phyloP scores from a whole-genome alignment of 2,888 invertebrate genomes.

The Philopedon plagiatum region DNA sequence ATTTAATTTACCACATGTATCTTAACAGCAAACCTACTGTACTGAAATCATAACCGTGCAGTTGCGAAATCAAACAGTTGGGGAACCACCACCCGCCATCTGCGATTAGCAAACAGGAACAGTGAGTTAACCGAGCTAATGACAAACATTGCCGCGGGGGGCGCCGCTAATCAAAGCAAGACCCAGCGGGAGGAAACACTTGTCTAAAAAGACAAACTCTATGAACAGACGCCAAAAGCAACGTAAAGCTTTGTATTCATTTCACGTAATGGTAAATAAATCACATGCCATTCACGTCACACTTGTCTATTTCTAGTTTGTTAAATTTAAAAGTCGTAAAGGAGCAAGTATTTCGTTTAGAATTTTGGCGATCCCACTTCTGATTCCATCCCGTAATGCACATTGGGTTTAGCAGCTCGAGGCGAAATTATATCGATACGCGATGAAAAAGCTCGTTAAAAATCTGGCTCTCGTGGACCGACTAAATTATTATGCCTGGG shows the following conservation, averaged over 20 bases:
- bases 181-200: constrained; percentile 24
- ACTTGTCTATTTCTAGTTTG: no score
- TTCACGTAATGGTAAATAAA: no score
- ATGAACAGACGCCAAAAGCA: no score
- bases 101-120: constrained; percentile 69
- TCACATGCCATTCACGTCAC: no score
- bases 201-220: neutral
- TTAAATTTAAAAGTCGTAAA: no score
- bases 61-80: constrained; percentile 57
- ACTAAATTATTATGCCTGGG: constrained; percentile 39
- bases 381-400: constrained; percentile 3
- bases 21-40: constrained; percentile 3
- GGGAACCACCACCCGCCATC: constrained; percentile 64
- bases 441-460: constrained; percentile 51
- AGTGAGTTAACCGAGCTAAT: constrained; percentile 67
- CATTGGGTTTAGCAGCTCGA: constrained; percentile 17
- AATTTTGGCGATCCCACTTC: neutral
- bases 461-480: constrained; percentile 40
- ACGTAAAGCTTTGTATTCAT: no score
- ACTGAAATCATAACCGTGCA: constrained; percentile 49
- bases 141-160: constrained; percentile 66
- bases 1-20: constrained; percentile 31
- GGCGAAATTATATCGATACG: constrained; percentile 48
- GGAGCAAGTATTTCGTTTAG: neutral
- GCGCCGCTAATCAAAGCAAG: constrained; percentile 65